phyloP scores from a whole-genome alignment of 2,113 vertebrate genomes.

The Cranoglanis bouderius region DNA sequence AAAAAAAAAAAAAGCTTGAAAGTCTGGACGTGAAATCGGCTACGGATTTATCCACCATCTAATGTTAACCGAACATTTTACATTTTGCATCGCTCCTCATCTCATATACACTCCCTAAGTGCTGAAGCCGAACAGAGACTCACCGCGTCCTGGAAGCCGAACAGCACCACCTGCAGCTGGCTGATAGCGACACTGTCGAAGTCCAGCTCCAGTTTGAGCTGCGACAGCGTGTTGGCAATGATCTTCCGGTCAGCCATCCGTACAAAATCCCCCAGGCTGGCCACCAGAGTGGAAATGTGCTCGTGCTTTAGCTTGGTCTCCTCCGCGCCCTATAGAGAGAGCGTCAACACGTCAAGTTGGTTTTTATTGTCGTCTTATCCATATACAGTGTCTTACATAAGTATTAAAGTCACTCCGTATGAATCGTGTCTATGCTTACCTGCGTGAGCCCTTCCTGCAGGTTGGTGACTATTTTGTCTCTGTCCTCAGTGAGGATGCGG shows the following conservation, averaged over 20 bases:
- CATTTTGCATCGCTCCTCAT: too few species aligned
- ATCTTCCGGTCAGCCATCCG: slow-evolving; percentile 94
- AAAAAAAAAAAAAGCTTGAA: too few species aligned
- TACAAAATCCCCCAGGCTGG: slow-evolving; percentile 89
- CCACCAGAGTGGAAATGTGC: slow-evolving; percentile 87
- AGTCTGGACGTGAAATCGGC: too few species aligned
- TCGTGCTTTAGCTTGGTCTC: slow-evolving; percentile 86
- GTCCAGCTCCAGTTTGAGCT: slow-evolving; percentile 93
- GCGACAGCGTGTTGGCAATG: slow-evolving; percentile 89
- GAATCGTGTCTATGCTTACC: slow-evolving; percentile 67
- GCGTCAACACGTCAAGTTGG: background rate
- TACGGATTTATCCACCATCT: background rate
- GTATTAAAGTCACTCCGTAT: background rate
- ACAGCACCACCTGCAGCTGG: slow-evolving; percentile 93
- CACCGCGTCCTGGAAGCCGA: slow-evolving; percentile 95
- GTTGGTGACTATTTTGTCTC: slow-evolving; percentile 90
- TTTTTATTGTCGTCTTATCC: background rate
- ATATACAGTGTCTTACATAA: background rate
- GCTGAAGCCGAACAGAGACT: slow-evolving; percentile 39
- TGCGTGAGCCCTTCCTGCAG: slow-evolving; percentile 88
- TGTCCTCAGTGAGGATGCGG: slow-evolving; percentile 90
- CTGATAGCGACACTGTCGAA: slow-evolving; percentile 96
- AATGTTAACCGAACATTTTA: background rate
- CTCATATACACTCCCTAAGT: background rate
- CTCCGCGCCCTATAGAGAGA: slow-evolving; percentile 79